Conservation (phyloP, 2,797 vertebrate genomes). For the Enteromius radiatus region DNA sequence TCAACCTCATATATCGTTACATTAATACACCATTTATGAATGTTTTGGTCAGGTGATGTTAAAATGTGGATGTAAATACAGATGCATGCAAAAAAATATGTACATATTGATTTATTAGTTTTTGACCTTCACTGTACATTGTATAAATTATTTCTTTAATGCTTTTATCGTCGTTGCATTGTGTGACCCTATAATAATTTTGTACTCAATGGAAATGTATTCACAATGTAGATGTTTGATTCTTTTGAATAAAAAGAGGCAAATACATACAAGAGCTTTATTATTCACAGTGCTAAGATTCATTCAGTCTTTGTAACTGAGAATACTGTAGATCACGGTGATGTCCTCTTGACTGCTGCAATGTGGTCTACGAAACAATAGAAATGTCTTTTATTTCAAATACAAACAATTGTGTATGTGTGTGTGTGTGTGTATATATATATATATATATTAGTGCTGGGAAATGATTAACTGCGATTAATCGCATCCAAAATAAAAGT, state of each 20-base stretch:
- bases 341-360: background rate
- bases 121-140: constrained; percentile 10
- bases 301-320: background rate
- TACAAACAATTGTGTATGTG: too few species aligned
- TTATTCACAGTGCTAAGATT: background rate
- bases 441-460: too few species aligned
- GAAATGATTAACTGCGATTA: too few species aligned
- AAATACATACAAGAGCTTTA: background rate
- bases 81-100: constrained; percentile 6
- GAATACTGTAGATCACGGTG: constrained; percentile 35
- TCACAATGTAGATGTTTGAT: background rate
- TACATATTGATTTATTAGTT: constrained; percentile 21
- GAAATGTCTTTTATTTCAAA: background rate
- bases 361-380: constrained; percentile 6
- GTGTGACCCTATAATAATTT: background rate
- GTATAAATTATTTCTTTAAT: constrained; percentile 23
- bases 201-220: background rate
- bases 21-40: background rate
- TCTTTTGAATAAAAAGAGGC: constrained; percentile 26
- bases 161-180: background rate
- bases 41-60: background rate
- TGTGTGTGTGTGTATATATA: too few species aligned
- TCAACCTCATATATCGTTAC: background rate
- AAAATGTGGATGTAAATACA: constrained; percentile 30
- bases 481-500: too few species aligned